phyloP scores from a whole-genome alignment of 2,113 vertebrate genomes.

The Etheostoma cragini region DNA sequence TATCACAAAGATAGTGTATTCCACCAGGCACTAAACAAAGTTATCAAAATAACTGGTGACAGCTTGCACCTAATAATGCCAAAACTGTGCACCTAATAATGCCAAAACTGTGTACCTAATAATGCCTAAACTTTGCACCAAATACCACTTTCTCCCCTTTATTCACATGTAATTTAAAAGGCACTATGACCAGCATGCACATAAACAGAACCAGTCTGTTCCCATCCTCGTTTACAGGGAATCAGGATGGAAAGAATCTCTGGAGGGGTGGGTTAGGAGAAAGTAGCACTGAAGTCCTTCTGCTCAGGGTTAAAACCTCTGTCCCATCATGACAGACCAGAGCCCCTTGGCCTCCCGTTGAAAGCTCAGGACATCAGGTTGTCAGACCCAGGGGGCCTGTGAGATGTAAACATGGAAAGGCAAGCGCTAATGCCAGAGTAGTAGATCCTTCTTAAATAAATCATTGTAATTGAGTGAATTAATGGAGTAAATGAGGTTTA shows the following conservation, averaged over 20 bases:
- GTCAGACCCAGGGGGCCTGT: constrained; percentile 43
- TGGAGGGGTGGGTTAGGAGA: neutral
- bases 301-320: constrained; percentile 27
- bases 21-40: neutral
- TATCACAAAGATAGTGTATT: neutral
- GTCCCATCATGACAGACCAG: constrained; percentile 43
- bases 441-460: neutral
- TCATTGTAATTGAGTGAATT: neutral
- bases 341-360: neutral
- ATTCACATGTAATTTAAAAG: constrained; percentile 14
- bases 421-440: neutral
- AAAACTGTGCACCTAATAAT: constrained; percentile 2
- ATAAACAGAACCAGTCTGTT: constrained; percentile 59
- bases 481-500: constrained; percentile 1
- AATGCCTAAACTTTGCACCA: neutral
- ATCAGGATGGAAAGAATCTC: constrained; percentile 2
- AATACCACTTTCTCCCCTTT: constrained; percentile 16
- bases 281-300: constrained; percentile 63
- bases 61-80: neutral
- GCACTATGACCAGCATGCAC: constrained; percentile 34
- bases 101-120: constrained; percentile 10
- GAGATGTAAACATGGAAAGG: neutral
- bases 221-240: constrained; percentile 51
- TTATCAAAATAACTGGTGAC: neutral
- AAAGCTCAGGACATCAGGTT: constrained; percentile 19